These are phyloP conservation scores for Pterostichus niger DNA, from an alignment of 2,888 invertebrate genomes.

Conservation along the genomic window DNA sequence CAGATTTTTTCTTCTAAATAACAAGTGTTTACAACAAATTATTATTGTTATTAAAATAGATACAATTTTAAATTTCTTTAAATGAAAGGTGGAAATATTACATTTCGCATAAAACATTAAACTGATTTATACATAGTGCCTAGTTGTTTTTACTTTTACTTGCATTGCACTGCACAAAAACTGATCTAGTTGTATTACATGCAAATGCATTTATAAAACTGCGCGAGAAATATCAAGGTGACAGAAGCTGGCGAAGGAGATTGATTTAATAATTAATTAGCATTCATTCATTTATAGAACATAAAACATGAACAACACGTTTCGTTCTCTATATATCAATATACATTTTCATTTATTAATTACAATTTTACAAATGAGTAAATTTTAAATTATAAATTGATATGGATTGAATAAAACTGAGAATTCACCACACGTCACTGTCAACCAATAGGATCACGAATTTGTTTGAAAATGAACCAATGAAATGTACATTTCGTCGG, in stretches of 20 bases:
- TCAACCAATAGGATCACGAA: too few relatives aligned
- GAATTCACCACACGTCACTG: too few relatives aligned
- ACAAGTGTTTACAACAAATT: too few relatives aligned
- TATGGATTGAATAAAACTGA: too few relatives aligned
- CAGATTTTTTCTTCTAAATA: too few relatives aligned
- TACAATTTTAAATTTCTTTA: too few relatives aligned
- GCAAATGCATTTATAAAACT: conserved; percentile 3
- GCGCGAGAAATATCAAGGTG: conserved; percentile 34
- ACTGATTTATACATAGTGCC: not conserved
- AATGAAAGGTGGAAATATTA: too few relatives aligned
- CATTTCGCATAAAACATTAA: too few relatives aligned
- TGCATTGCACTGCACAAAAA: conserved; percentile 1
- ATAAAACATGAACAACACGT: conserved; percentile 28
- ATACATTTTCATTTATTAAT: not conserved
- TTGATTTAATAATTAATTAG: conserved; percentile 5
- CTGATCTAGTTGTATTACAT: conserved; percentile 26
- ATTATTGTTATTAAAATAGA: too few relatives aligned
- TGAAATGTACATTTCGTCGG: too few relatives aligned
- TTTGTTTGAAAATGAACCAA: too few relatives aligned
- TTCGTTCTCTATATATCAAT: not conserved
- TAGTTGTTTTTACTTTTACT: conserved; percentile 21
- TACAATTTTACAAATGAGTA: conserved; percentile 64
- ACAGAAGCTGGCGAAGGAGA: not conserved
- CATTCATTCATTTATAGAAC: not conserved
- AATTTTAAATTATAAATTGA: too few relatives aligned